These are phyloP conservation scores for Phalloptychus januarius DNA, from an alignment of 2,797 vertebrate genomes.

Conservation along the genomic window DNA sequence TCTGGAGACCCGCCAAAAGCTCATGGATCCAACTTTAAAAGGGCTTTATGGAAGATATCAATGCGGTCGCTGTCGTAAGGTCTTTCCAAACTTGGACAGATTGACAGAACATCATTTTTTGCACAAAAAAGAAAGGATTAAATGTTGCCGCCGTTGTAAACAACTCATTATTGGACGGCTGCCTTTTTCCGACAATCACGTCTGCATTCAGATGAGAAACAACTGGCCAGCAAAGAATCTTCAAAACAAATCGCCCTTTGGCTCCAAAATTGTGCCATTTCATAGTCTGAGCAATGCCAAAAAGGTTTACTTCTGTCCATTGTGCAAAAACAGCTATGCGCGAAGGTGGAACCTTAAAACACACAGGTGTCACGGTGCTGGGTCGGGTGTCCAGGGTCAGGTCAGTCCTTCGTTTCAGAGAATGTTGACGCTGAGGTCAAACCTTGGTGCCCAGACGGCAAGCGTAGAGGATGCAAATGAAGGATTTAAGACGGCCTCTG, in stretches of 20 bases:
- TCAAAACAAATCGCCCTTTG: conserved; percentile 37
- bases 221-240: conserved; percentile 39
- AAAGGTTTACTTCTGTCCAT: conserved; percentile 75
- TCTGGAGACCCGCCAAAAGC: conserved; percentile 82
- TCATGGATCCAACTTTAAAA: conserved; percentile 61
- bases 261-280: conserved; percentile 62
- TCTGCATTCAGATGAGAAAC: conserved; percentile 65
- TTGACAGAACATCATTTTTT: conserved; percentile 82
- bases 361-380: conserved; percentile 76
- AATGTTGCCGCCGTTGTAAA: conserved; percentile 81
- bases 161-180: conserved; percentile 77
- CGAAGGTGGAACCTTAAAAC: conserved; percentile 80
- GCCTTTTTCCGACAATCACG: conserved; percentile 75
- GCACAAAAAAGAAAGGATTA: conserved; percentile 83
- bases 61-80: conserved; percentile 79
- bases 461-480: conserved; percentile 6
- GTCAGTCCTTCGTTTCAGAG: conserved; percentile 19
- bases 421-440: conserved; percentile 27
- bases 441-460: conserved; percentile 16
- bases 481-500: conserved; percentile 51
- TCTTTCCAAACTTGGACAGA: conserved; percentile 77
- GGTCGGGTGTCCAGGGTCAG: conserved; percentile 15
- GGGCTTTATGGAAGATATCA: conserved; percentile 73
- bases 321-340: conserved; percentile 81
- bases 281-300: conserved; percentile 59